Evolutionary conservation across 2,113 vertebrate species (phyloP).

Genomic region (Protobothrops mucrosquamatus): DNA sequence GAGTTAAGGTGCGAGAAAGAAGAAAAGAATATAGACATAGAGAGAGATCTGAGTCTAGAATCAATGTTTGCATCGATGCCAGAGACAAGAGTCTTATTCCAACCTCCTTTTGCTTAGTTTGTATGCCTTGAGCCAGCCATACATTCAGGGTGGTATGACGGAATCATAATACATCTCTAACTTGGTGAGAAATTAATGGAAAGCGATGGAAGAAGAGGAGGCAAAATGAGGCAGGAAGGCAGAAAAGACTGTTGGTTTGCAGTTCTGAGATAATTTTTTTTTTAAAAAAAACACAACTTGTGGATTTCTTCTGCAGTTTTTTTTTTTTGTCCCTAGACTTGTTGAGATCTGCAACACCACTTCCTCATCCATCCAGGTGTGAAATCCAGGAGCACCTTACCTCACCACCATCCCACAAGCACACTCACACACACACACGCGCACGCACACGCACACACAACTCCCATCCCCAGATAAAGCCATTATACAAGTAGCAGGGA

Average conservation of each 20-base stretch:
- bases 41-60: slow-evolving; percentile 53
- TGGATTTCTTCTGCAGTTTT: slow-evolving; percentile 35
- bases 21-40: slow-evolving; percentile 34
- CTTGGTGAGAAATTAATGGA: slow-evolving; percentile 39
- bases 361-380: slow-evolving; percentile 30
- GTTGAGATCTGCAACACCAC: slow-evolving; percentile 43
- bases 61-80: slow-evolving; percentile 54
- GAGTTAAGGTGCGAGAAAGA: slow-evolving; percentile 61
- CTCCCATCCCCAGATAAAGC: slow-evolving; percentile 59
- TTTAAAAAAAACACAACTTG: neutral
- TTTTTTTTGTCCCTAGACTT: slow-evolving; percentile 56
- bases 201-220: slow-evolving; percentile 7
- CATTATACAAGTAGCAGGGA: slow-evolving; percentile 62
- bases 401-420: neutral
- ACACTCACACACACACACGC: neutral
- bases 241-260: slow-evolving; percentile 31
- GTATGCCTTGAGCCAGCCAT: slow-evolving; percentile 57
- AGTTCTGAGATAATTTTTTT: slow-evolving; percentile 23
- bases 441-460: neutral
- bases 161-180: slow-evolving; percentile 59
- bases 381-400: slow-evolving; percentile 43
- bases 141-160: slow-evolving; percentile 32
- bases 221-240: slow-evolving; percentile 35
- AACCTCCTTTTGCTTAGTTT: slow-evolving; percentile 61
- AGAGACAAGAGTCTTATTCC: slow-evolving; percentile 53